Evolutionary conservation across 2,797 vertebrate genomes (phyloP), one percentile per base, ranked within the genome.

Genomic region (Typhlichthys eigenmanni): DNA sequence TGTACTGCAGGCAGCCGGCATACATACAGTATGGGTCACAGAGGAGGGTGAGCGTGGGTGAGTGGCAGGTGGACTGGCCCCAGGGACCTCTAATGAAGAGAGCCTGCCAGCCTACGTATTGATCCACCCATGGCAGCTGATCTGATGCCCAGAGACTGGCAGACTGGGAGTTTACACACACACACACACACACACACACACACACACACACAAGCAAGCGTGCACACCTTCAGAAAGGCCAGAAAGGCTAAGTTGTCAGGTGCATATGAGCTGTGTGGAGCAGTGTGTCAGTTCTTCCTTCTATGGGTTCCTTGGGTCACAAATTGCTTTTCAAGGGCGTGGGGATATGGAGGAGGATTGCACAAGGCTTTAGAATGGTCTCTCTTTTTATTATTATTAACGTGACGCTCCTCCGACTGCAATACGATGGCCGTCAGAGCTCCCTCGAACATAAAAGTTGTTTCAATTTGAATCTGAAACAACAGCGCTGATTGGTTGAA

Each of bases 11-110:
- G 69, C 66, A 50, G 67, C 67, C 63, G 5, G 75, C 61, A 66
- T 71, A 24, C 3, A 17, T 16, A 16, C 8, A 52, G 50, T 3
- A 10, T 10, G 50, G 4, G 50, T 5, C 17, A 29, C 17, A 55
- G 53, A 34, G 24, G 53, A 55, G 53, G 32, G 68, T 73, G 70
- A 66, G 24, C 24, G 73, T 29, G 75, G 83, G 64, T 83, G 81
- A 87, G 76, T 82, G 87, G 79, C 87, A 89, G 83, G 86, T 86
- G 82, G 81, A 77, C 85, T 68, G 76, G 73, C 85, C 83, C 75
- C 46, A 0, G 80, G 85, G 87, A 85, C 78, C 85, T 71, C 75
- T 85, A 85, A 87, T 88, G 79, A 89, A 90, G 87, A 85, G 80
- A 88, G 78, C 81, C 75, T 74, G 79, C 72, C 77, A 80, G 82